Conservation (phyloP, 2,797 vertebrate genomes). For the Myoxocephalus aenaeus region DNA sequence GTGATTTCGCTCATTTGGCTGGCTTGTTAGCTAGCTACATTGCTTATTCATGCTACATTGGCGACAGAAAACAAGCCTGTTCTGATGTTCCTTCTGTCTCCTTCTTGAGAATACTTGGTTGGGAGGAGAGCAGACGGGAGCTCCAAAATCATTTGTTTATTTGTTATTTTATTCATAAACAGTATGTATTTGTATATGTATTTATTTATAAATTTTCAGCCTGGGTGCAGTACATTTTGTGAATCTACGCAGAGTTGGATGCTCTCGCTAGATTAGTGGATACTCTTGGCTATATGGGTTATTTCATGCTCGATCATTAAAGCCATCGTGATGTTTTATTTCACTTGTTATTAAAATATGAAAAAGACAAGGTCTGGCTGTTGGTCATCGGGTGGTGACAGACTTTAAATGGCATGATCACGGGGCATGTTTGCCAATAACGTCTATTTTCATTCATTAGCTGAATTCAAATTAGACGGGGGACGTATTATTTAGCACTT, state of each 20-base stretch:
- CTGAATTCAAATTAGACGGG: background rate
- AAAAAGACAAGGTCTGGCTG: background rate
- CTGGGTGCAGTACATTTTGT: background rate
- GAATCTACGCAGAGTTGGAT: background rate
- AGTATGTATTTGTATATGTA: background rate
- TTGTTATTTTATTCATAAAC: background rate
- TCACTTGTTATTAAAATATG: background rate
- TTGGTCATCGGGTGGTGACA: slow-evolving; percentile 26
- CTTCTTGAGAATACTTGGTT: too few relatives aligned
- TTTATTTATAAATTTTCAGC: background rate
- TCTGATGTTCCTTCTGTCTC: too few relatives aligned
- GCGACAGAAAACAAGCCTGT: too few relatives aligned
- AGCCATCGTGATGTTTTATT: background rate
- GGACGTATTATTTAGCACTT: background rate
- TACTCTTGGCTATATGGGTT: background rate
- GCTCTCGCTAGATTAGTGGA: background rate
- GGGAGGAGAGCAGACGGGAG: too few relatives aligned
- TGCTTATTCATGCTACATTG: too few relatives aligned
- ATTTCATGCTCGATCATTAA: background rate
- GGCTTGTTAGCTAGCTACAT: too few relatives aligned
- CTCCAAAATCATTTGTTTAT: background rate
- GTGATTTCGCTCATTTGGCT: too few relatives aligned
- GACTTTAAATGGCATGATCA: slow-evolving; percentile 4
- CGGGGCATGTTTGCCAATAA: slow-evolving; percentile 1
- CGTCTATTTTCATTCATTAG: slow-evolving; percentile 6